These are phyloP conservation scores for Heliconius hortense DNA, from an alignment of 2,888 invertebrate genomes.

Conservation along the genomic window DNA sequence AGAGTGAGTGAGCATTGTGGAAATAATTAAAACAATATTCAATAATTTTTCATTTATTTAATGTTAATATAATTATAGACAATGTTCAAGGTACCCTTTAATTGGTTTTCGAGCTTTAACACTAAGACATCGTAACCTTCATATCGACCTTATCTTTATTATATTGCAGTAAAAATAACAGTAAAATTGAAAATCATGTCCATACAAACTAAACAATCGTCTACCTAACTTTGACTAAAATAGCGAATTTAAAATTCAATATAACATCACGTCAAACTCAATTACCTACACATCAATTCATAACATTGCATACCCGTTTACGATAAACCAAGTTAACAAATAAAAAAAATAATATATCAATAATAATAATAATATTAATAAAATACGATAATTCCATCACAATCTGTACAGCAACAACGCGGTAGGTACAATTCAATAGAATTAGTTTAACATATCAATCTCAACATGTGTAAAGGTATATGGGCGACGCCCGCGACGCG, in stretches of 20 bases:
- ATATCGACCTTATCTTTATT: conserved; percentile 70
- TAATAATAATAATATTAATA: conserved; percentile 62
- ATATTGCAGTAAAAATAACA: conserved; percentile 76
- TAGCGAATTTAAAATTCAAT: conserved; percentile 77
- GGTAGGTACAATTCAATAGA: conserved; percentile 78
- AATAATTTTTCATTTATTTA: conserved; percentile 78
- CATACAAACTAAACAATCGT: conserved; percentile 70
- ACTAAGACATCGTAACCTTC: conserved; percentile 78
- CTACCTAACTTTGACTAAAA: conserved; percentile 74
- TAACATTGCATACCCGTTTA: conserved; percentile 78
- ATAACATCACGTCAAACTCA: conserved; percentile 71
- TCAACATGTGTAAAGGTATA: conserved; percentile 81
- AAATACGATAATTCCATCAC: conserved; percentile 72
- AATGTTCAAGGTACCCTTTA: conserved; percentile 82
- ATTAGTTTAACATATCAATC: conserved; percentile 82
- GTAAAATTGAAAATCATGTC: conserved; percentile 70
- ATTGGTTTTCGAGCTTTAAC: conserved; percentile 80
- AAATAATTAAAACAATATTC: conserved; percentile 42
- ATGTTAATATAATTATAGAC: conserved; percentile 81
- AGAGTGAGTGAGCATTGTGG: neutral
- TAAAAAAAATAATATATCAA: conserved; percentile 52
- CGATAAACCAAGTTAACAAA: conserved; percentile 78
- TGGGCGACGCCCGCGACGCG: conserved; percentile 56
- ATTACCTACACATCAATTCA: conserved; percentile 64
- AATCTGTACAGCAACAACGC: conserved; percentile 68